Conservation (phyloP, 2,888 invertebrate species). For the Nymphalis c-album region DNA sequence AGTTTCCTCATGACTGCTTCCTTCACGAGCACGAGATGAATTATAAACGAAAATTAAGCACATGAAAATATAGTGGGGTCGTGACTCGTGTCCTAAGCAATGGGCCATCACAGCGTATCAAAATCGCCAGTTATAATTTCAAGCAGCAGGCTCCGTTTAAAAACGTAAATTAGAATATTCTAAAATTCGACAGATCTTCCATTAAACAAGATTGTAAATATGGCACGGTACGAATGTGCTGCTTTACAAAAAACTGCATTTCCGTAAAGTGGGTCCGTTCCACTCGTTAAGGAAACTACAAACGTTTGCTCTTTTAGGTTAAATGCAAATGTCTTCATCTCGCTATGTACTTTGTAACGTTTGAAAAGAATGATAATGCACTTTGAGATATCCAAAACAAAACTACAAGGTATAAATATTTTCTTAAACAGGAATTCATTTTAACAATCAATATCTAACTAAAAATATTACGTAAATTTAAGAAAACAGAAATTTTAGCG, state of each 20-base stretch:
- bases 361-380: conserved; percentile 18
- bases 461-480: too few relatives aligned
- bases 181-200: neutral
- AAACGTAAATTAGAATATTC: neutral
- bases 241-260: conserved; percentile 26
- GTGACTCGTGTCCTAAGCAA: too few relatives aligned
- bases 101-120: too few relatives aligned
- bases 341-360: conserved; percentile 24
- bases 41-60: too few relatives aligned
- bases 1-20: too few relatives aligned
- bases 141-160: neutral
- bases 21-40: too few relatives aligned
- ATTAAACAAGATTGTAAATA: conserved; percentile 9
- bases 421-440: too few relatives aligned
- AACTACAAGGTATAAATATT: neutral
- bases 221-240: conserved; percentile 13
- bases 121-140: too few relatives aligned
- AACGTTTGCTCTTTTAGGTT: conserved; percentile 27
- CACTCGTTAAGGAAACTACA: conserved; percentile 31
- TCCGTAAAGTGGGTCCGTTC: conserved; percentile 26
- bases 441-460: too few relatives aligned
- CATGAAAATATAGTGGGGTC: too few relatives aligned
- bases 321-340: conserved; percentile 31
- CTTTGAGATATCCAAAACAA: conserved; percentile 11
- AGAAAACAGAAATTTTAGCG: too few relatives aligned